Conservation (phyloP, 2,888 invertebrate genomes). For the Lampropteryx suffumata region DNA sequence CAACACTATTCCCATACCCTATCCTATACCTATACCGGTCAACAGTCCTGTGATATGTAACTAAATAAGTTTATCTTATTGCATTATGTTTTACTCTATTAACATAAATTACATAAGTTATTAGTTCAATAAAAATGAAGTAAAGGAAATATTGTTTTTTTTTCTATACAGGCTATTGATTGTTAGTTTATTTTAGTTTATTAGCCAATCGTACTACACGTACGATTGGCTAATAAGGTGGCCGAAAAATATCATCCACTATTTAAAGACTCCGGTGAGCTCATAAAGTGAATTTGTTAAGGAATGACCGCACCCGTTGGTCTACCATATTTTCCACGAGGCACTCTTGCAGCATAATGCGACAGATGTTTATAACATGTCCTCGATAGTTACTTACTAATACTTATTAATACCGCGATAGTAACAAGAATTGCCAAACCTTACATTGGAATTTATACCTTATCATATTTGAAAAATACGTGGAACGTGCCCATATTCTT, state of each 20-base stretch:
- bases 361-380: slow-evolving; percentile 3
- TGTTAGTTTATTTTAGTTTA: neutral
- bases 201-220: slow-evolving; percentile 3
- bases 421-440: slow-evolving; percentile 19
- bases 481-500: slow-evolving; percentile 52
- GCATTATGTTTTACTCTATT: too few species aligned
- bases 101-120: too few species aligned
- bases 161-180: neutral
- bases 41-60: slow-evolving; percentile 41
- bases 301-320: slow-evolving; percentile 9
- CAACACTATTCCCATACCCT: slow-evolving; percentile 50
- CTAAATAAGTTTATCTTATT: neutral
- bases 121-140: too few species aligned
- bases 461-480: slow-evolving; percentile 24
- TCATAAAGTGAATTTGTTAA: slow-evolving; percentile 9
- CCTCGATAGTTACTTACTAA: too few species aligned
- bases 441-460: slow-evolving; percentile 11
- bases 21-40: slow-evolving; percentile 51
- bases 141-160: too few species aligned
- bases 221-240: slow-evolving; percentile 27
- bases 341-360: slow-evolving; percentile 1
- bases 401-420: slow-evolving; percentile 14
- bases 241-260: slow-evolving; percentile 7
- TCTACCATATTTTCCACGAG: slow-evolving; percentile 4
- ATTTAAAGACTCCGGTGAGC: slow-evolving; percentile 20